Evolutionary conservation across 2,888 invertebrate genomes (phyloP), one percentile per base, ranked within the genome.

Genomic region (Erebia ligea): DNA sequence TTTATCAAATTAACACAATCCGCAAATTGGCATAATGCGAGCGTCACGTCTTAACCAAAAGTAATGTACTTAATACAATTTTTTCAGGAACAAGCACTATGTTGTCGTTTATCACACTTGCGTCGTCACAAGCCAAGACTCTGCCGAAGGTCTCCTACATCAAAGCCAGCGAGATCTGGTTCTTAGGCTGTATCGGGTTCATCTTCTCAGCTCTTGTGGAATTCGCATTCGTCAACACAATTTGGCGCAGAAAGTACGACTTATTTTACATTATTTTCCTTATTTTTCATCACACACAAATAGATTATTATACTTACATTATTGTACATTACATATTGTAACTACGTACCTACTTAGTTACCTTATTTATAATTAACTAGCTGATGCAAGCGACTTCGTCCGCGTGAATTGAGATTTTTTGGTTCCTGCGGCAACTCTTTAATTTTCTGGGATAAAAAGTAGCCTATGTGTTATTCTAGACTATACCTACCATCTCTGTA

Each of bases 81-180:
- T 54, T 89, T 92, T 67, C 85, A 96, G 97, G 97, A 52, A 97
- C 97, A 2, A 96, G 97, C 78, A 97, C 97, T 1, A 97, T 98
- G 95, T 91, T 98, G 77, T 97, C 98, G 57, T 98, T 98, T 82
- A 98, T 98, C 80, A 98, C 98, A 15, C 91, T 98, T 73, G 97
- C 97, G 50, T 96, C 97, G 9, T 97, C 97, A 50, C 96, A 97
- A 79, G 97, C 96, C 64, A 97, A 97, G 87, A 97, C 96, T 8
- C 88, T 98, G 73, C 98, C 98, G 0, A 98, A 98, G 87, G 98
- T 98, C 25, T 97, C 97, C 2, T 98, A 98, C 82, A 97, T 98
- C 73, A 98, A 98, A 89, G 97, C 97, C 2, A 97, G 97, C 74
- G 98, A 98, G 88, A 96, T 98, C 73, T 98, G 98, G 97, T 98